phyloP scores from a whole-genome alignment of 2,888 invertebrate species.

The Ceratothoa steindachneri region DNA sequence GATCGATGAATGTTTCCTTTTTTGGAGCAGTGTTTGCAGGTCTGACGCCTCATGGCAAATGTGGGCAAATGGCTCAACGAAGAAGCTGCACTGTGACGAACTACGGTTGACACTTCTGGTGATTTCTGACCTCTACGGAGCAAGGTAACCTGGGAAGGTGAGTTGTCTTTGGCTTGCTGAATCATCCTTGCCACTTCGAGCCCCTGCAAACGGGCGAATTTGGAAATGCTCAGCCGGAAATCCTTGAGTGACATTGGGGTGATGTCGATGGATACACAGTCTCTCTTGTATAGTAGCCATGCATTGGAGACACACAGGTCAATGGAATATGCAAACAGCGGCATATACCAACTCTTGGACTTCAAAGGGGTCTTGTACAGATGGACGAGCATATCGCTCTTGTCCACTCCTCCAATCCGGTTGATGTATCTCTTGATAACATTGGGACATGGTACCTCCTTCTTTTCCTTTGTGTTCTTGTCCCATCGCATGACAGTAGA shows the following conservation, averaged over 20 bases:
- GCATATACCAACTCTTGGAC: constrained; percentile 10
- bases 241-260: background rate
- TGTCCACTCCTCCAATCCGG: constrained; percentile 3
- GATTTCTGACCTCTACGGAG: background rate
- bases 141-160: background rate
- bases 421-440: constrained; percentile 20
- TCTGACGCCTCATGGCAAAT: background rate
- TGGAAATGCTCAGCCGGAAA: background rate
- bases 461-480: background rate
- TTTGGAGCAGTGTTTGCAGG: constrained; percentile 11
- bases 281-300: constrained; percentile 2
- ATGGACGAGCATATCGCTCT: constrained; percentile 11
- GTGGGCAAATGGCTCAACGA: background rate
- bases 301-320: constrained; percentile 8
- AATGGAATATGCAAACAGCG: constrained; percentile 14
- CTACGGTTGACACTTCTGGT: background rate
- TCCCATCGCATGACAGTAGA: background rate
- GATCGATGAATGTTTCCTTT: constrained; percentile 13
- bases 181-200: background rate
- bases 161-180: background rate
- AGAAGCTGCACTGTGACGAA: background rate
- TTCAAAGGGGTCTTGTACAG: constrained; percentile 25
- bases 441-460: constrained; percentile 8
- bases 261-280: too few relatives aligned
- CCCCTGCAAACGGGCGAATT: background rate